Conservation (phyloP, 2,113 vertebrate species). For the Phasianus colchicus region DNA sequence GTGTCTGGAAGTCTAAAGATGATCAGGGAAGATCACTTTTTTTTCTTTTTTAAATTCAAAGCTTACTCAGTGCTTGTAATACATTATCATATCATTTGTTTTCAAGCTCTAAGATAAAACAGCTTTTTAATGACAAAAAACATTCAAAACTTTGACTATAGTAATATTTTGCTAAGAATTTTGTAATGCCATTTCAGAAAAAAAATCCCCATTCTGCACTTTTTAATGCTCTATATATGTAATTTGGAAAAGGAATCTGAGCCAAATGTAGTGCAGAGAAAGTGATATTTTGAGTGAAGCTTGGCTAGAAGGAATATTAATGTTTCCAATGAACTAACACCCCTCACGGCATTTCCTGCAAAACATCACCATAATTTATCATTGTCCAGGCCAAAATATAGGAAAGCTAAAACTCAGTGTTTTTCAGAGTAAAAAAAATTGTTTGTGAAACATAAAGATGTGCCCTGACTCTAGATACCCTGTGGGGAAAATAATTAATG, state of each 20-base stretch:
- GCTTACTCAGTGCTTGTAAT: background rate
- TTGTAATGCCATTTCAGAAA: background rate
- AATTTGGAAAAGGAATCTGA: background rate
- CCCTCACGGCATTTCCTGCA: background rate
- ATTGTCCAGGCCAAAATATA: background rate
- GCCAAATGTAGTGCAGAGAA: background rate
- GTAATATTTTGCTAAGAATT: background rate
- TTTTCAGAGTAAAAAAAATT: background rate
- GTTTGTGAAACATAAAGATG: background rate
- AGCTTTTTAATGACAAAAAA: background rate
- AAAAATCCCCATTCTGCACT: background rate
- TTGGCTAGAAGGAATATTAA: background rate
- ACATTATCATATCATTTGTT: background rate
- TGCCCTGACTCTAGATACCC: background rate
- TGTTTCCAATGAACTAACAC: background rate
- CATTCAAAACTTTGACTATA: rapidly evolving
- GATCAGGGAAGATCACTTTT: background rate
- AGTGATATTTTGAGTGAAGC: background rate
- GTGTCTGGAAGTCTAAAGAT: background rate
- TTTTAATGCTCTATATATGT: background rate
- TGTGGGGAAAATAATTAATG: background rate
- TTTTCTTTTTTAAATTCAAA: background rate
- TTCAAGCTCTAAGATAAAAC: background rate
- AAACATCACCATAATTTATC: background rate
- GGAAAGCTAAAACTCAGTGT: background rate